Evolutionary conservation across 2,888 invertebrate species (phyloP), one percentile per base, ranked within the genome.

Genomic region (Eupithecia abbreviata): DNA sequence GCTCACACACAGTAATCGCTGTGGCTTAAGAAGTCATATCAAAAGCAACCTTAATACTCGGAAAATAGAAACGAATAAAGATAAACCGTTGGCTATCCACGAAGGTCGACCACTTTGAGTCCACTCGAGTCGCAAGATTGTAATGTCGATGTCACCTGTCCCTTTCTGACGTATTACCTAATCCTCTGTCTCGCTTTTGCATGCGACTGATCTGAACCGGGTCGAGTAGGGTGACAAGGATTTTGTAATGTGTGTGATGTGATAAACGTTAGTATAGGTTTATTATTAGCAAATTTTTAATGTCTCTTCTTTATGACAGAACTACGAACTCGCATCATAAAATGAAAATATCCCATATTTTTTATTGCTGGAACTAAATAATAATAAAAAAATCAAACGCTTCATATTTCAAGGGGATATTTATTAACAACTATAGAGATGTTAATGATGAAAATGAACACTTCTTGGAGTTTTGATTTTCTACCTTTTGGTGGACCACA

Each of bases 171-270:
- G 71, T 49, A 30, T 78, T 73, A 77, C 76, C 78, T 73, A 74
- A 78, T 66, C 47, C 10, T 69, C 74, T 42, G 65, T 78, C 79
- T 76, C 81, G 49, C 77, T 82, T 78, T 55, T 69, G 43, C 80
- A 55, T 62, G 18, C 68, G 71, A 69, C 58, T 65, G 73, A 73
- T 80, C 74, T 76, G 77, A 77, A 79, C 77, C 77, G 49, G 80
- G 58, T 76, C 71, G 80, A 81, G 76, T 83, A 77, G 78, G 78
- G 81, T 82, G 80, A 74, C 82, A 7, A 58, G 74, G 42, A 67
- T 70, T 75, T 76, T n/a, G 43, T 70, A 67, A 75, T 69, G 51
- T 62, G 47, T n/a, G 45, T 49, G 12, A n/a, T 2, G 0, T 65
- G 41, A 66, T 42, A 66, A 42, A 42, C 41, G 42, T 12, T 9